Percentiles rank a stretch among this genome's conserved stretches.
phyloP scores from a whole-genome alignment of 1,140 invertebrate species.

The Drosophila sp. region DNA sequence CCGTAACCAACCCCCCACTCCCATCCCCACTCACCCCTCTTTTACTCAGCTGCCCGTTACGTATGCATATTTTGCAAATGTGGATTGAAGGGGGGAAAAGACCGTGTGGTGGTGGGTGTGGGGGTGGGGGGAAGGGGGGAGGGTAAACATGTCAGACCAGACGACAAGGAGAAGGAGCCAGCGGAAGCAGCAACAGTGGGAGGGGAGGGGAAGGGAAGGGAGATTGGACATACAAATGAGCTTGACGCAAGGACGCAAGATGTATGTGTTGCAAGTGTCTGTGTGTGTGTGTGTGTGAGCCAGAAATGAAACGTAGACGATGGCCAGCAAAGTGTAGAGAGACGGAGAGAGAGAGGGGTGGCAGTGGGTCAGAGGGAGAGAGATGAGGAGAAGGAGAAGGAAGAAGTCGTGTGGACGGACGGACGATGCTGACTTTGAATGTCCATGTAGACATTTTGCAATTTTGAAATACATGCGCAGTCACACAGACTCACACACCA shows the following conservation, averaged over 20 bases:
- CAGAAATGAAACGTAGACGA: conserved; percentile 15
- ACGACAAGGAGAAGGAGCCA: background rate
- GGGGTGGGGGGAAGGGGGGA: too few relatives aligned
- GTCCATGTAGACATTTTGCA: conserved; percentile 82
- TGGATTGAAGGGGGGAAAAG: background rate
- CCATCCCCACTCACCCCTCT: background rate
- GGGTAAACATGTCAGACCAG: conserved; percentile 6
- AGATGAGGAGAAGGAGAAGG: background rate
- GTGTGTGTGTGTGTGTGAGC: background rate
- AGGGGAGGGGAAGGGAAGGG: background rate
- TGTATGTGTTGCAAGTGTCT: conserved; percentile 60
- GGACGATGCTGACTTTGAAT: conserved; percentile 74
- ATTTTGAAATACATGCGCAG: conserved; percentile 79
- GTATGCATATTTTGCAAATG: conserved; percentile 70
- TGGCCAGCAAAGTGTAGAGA: conserved; percentile 13
- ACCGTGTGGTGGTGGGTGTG: too few relatives aligned
- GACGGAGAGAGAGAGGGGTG: background rate
- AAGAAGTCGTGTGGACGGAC: conserved; percentile 50
- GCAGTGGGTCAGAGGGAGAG: background rate
- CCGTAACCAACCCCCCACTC: background rate
- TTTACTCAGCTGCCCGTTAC: conserved; percentile 65
- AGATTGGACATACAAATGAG: conserved; percentile 66
- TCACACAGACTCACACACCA: conserved; percentile 46
- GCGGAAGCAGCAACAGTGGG: background rate
- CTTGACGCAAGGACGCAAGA: conserved; percentile 80